Evolutionary conservation across 2,113 vertebrate genomes (phyloP).

Genomic region (Mohoua ochrocephala): DNA sequence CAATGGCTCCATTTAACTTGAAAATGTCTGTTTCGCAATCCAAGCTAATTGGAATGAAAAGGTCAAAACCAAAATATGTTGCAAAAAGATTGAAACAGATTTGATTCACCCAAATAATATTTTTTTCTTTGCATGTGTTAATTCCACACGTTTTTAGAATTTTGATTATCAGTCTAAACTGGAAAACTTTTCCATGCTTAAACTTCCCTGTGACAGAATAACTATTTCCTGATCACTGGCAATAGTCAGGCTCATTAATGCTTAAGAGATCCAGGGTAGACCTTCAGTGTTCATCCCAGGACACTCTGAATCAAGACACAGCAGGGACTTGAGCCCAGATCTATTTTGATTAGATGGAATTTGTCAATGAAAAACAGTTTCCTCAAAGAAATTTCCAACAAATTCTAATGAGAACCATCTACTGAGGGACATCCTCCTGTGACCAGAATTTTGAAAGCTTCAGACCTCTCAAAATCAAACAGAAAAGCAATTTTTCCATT

Average conservation of each 20-base stretch:
- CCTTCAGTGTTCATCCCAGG: background rate
- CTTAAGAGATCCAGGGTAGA: background rate
- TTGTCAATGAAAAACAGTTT: constrained; percentile 16
- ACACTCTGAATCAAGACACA: background rate
- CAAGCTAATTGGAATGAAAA: constrained; percentile 31
- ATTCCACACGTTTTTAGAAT: background rate
- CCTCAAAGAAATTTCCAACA: background rate
- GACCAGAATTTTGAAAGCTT: constrained; percentile 39
- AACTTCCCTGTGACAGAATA: background rate
- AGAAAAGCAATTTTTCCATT: constrained; percentile 59
- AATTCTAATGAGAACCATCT: constrained; percentile 33
- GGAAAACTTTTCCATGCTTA: background rate
- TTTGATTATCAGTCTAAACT: background rate
- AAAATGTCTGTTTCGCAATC: background rate
- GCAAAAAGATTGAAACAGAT: background rate
- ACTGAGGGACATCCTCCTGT: background rate
- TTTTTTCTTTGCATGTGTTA: background rate
- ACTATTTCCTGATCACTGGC: background rate
- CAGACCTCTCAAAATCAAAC: constrained; percentile 51
- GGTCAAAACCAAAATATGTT: constrained; percentile 7
- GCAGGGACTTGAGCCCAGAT: background rate
- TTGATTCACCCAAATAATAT: background rate
- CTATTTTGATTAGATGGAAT: constrained; percentile 3
- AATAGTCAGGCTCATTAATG: background rate
- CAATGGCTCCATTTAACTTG: background rate